Conservation (phyloP, 2,113 vertebrate genomes). For the Aepyceros melampus region DNA sequence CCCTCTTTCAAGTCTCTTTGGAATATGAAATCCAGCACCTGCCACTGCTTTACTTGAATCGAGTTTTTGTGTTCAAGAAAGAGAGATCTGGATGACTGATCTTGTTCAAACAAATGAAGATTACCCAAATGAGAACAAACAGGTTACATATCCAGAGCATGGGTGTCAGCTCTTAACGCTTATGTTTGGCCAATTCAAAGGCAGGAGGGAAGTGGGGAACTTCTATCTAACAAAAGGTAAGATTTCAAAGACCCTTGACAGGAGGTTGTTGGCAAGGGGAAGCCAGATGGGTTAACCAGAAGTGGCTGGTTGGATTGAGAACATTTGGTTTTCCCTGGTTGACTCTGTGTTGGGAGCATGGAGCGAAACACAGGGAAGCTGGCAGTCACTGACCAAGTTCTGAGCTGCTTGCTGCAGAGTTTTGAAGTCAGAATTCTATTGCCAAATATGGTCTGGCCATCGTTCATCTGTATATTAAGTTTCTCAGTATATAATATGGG, state of each 20-base stretch:
- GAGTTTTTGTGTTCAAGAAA: neutral
- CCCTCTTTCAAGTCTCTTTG: neutral
- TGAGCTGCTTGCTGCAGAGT: neutral
- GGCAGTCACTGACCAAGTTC: neutral
- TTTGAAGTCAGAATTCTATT: neutral
- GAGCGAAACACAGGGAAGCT: neutral
- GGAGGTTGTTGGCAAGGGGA: neutral
- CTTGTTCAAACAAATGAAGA: constrained; percentile 7
- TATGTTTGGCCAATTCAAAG: neutral
- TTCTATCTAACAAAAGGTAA: neutral
- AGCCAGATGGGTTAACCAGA: neutral
- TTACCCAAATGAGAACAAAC: neutral
- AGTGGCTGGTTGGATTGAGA: neutral
- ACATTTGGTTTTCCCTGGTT: neutral
- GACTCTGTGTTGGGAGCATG: neutral
- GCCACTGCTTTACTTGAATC: neutral
- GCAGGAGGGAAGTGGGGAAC: neutral
- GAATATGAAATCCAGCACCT: neutral
- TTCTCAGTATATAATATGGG: neutral
- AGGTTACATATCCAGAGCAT: neutral
- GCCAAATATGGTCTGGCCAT: neutral
- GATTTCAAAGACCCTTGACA: neutral
- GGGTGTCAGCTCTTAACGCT: neutral
- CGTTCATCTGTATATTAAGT: constrained; percentile 27
- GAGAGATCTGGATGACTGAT: neutral